Evolutionary conservation across 2,888 invertebrate species (phyloP).

Genomic region (Myopa tessellatipennis): DNA sequence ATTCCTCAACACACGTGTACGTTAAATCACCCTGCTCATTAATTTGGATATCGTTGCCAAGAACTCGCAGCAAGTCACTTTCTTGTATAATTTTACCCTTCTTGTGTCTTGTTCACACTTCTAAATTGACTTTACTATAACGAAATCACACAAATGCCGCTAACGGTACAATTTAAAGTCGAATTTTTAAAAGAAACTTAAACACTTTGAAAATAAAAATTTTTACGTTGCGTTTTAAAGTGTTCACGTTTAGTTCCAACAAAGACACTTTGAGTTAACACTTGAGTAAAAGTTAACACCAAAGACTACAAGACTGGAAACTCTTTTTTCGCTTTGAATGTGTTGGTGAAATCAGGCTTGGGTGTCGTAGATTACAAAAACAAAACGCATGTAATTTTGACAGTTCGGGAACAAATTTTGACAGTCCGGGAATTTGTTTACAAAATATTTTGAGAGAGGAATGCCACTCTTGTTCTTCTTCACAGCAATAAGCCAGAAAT

Average conservation of each 20-base stretch:
- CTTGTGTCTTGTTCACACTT: conserved; percentile 32
- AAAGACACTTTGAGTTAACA: conserved; percentile 36
- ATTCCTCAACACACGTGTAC: conserved; percentile 34
- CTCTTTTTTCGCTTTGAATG: too few species aligned
- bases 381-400: too few species aligned
- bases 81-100: conserved; percentile 35
- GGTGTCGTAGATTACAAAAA: too few species aligned
- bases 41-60: conserved; percentile 36
- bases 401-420: too few species aligned
- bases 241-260: conserved; percentile 34
- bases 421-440: too few species aligned
- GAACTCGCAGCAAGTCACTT: conserved; percentile 27
- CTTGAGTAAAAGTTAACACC: too few species aligned
- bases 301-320: too few species aligned
- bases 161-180: conserved; percentile 37
- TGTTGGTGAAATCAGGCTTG: too few species aligned
- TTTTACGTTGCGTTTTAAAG: conserved; percentile 33
- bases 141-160: conserved; percentile 22
- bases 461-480: too few species aligned
- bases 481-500: too few species aligned
- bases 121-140: conserved; percentile 31
- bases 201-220: conserved; percentile 34
- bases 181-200: conserved; percentile 36
- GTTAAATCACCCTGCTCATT: conserved; percentile 37
- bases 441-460: too few species aligned